Evolutionary conservation across 1,140 invertebrate species (phyloP), one percentile per base, ranked within the genome.

Genomic region (Oreohelix idahoensis): DNA sequence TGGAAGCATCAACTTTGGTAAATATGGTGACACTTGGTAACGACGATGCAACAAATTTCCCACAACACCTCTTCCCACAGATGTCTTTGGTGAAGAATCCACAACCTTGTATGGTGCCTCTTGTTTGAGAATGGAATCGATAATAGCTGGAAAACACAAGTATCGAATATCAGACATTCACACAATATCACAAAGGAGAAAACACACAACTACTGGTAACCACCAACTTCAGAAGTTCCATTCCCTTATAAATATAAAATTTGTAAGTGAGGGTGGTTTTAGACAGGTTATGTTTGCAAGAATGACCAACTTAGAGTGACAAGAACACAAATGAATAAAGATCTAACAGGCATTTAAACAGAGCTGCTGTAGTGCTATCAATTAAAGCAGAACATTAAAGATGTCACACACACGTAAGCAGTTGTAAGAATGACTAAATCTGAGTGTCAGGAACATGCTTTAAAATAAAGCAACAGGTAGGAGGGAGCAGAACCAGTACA

Each of bases 71-170:
- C 63, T 66, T 66, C 63, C 20, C 63, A 66, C 17, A 32, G 63
- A 29, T 32, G 63, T 29, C 63, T 66, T 66, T 66, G 63, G 32
- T 29, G 63, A 66, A 66, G 63, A 66, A 32, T 66, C 63, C 63
- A 66, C 2, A 29, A 66, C n/a, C n/a, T 11, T 11, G 63, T 32
- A 32, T 1, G 63, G 17, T 23, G 63, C n/a, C n/a, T 66, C 63
- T 32, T 32, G 63, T 66, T 66, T 66, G 63, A 66, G 63, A 66
- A 66, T 66, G 63, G 63, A 66, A 66, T 66, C 63, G 63, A 66
- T 66, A 66, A 66, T 66, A 32, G 63, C 63, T 66, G 63, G 63
- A 66, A 66, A 66, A 66, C 63, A 66, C 63, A 66, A 66, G 63
- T 35, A 66, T 29, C 63, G 63, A 32, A 32, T 66, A 17, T 66